Evolutionary conservation across 2,113 vertebrate genomes (phyloP), one percentile per base, ranked within the genome.

Genomic region (Lucifuga dentata): DNA sequence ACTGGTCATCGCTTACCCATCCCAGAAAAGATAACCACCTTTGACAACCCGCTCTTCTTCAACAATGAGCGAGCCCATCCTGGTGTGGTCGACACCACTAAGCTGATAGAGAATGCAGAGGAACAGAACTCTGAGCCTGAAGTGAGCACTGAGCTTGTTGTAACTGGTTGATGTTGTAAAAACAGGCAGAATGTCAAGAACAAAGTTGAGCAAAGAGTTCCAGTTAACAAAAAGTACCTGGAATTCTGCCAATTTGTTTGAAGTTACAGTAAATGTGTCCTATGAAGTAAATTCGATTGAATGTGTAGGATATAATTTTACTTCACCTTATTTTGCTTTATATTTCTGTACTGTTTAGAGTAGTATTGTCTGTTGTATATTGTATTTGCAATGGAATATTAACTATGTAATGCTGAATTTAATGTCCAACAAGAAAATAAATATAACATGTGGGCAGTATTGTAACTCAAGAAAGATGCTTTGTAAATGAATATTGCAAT

Each of bases 11-110:
- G 0, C 13, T 32, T 75, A 46, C 10, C 33, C 0, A 1, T 53
- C 10, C 40, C 39, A 21, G 3, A 46, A 11, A 60, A 9, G n/a
- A 23, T 48, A 39, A 26, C 51, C 0, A 46, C 64, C 16, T 78
- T 86, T 0, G 55, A 76, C 33, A 89, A 89, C 56, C 83, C 76
- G 0, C 48, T 78, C 5, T 84, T 78, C 57, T 75, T 57, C 24
- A 78, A 3, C 5, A 65, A 39, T 1, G 68, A 5, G 6, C 35
- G 0, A 41, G 5, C 12, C 1, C 12, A 36, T 16, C 5, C 5
- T 36, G 1, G 49, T 51, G 2, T 40, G 24, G 59, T 35, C 1
- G 73, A 81, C 3, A 41, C 51, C 11, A 50, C 0, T 21, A 48
- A 68, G 50, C 21, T 86, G 0, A 60, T 76, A 17, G 50, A 16